Evolutionary conservation across 1,140 invertebrate species (phyloP), one percentile per base, ranked within the genome.

Genomic region (Pteromalus puparum): DNA sequence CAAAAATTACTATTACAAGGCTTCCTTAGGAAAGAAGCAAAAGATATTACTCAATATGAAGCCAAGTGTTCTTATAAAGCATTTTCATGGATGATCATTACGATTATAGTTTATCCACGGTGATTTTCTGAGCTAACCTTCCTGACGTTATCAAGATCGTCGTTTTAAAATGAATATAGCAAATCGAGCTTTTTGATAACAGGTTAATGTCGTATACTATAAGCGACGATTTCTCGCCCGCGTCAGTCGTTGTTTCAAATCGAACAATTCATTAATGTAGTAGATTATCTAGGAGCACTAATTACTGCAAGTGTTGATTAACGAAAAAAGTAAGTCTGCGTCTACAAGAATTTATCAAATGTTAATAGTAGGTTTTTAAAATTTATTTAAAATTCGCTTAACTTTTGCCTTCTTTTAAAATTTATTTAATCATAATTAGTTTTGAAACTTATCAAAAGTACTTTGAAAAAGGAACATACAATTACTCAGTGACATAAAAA

Each of bases 191-290:
- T 80, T 68, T 21, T 24, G 77, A 68, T 80, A 80, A 80, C 77
- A 80, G 21, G 13, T 21, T 80, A 80, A 24, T 79, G 61, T 80
- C 53, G 70, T 70, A 80, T 80, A 80, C 70, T 80, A n/a, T n/a
- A n/a, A 80, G 24, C 76, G 26, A 21, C 12, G n/a, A 68, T 18
- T 18, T 28, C 26, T 68, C 61, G 6, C 9, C 24, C 34, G 18
- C 61, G n/a, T 80, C 77, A 80, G 77, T 79, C 12, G 30, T 26
- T 24, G n/a, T 53, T 9, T 80, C 24, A 68, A 42, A 70, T 80
- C n/a, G n/a, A 15, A 42, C n/a, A 48, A 75, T 75, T 75, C 73
- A 26, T 75, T 42, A 75, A n/a, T 7, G 26, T 70, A 7, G 13
- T 28, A 28, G 7, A 10, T 10, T 28, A 70, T 7, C 15, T 61